Evolutionary conservation across 2,888 invertebrate genomes (phyloP).

Genomic region (Dilophus febrilis): DNA sequence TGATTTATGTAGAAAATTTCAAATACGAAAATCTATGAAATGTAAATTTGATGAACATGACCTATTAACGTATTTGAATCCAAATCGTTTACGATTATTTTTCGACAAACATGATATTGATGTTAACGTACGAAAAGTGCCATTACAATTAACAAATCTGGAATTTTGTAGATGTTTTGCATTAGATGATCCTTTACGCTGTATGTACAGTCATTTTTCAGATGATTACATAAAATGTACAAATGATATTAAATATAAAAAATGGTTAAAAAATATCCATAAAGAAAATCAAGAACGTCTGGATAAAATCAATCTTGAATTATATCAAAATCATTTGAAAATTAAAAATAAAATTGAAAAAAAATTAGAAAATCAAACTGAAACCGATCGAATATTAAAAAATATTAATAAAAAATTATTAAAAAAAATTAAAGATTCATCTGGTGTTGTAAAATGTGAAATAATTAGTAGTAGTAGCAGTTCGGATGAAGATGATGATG

Average conservation of each 20-base stretch:
- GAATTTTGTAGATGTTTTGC: slow-evolving; percentile 15
- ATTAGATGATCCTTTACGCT: background rate
- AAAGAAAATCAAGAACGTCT: no score
- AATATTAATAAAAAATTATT: background rate
- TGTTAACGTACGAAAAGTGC: slow-evolving; percentile 15
- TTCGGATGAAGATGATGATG: no score
- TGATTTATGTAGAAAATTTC: slow-evolving; percentile 1
- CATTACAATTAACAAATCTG: slow-evolving; percentile 9
- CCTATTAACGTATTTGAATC: slow-evolving; percentile 17
- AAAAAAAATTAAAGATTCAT: no score
- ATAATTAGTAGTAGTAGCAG: no score
- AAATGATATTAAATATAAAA: background rate
- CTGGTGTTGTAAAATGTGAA: no score
- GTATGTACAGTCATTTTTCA: background rate
- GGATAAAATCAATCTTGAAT: no score
- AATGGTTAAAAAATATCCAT: slow-evolving; percentile 8
- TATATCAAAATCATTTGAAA: no score
- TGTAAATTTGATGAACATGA: slow-evolving; percentile 19
- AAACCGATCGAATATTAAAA: background rate
- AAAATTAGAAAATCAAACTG: no score
- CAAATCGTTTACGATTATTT: slow-evolving; percentile 12
- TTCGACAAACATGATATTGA: slow-evolving; percentile 12
- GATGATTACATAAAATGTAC: background rate
- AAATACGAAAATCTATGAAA: slow-evolving; percentile 20
- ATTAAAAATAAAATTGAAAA: background rate